phyloP scores from a whole-genome alignment of 2,113 vertebrate species.

The Sphaerodactylus townsendi region DNA sequence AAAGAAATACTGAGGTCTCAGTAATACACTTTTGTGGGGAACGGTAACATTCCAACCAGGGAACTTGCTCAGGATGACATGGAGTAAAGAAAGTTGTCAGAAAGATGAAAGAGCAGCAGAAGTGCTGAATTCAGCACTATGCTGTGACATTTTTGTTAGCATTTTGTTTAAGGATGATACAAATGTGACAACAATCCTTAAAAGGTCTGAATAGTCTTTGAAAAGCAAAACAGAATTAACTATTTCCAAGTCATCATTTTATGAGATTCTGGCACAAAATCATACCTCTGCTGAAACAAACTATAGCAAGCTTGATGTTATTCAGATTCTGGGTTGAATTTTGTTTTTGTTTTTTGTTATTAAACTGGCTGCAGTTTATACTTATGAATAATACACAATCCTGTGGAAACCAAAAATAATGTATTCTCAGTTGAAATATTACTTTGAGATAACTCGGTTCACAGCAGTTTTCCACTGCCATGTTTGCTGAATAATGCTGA shows the following conservation, averaged over 20 bases:
- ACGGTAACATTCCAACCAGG: neutral
- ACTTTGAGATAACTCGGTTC: neutral
- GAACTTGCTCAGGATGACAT: neutral
- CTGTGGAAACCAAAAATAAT: neutral
- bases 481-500: neutral
- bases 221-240: neutral
- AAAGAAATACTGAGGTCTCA: neutral
- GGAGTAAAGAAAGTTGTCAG: neutral
- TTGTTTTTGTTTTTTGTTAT: neutral
- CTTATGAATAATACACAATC: neutral
- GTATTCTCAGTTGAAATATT: neutral
- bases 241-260: neutral
- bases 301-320: neutral
- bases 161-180: neutral
- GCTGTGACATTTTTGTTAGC: neutral
- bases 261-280: slow-evolving; percentile 1
- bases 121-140: neutral
- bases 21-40: neutral
- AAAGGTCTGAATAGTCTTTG: neutral
- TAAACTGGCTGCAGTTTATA: neutral
- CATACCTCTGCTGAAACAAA: neutral
- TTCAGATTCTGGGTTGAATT: neutral
- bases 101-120: neutral
- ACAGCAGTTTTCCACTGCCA: neutral
- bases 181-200: neutral